Evolutionary conservation across 2,797 vertebrate species (phyloP).

Genomic region (Anguilla megastoma): DNA sequence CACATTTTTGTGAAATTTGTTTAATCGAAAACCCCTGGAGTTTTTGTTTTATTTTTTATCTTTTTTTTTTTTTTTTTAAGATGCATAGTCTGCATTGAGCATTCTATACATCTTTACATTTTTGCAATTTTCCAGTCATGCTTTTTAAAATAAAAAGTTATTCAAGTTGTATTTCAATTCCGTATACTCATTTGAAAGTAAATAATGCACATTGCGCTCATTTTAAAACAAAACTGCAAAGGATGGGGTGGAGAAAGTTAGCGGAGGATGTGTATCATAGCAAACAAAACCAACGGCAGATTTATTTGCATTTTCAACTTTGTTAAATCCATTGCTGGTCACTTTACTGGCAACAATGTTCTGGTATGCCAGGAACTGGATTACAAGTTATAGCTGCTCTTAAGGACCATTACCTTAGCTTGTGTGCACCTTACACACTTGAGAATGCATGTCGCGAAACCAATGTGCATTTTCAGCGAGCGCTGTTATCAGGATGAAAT

Average conservation of each 20-base stretch:
- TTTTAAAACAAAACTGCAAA: background rate
- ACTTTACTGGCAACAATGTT: background rate
- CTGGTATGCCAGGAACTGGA: background rate
- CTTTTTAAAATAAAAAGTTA: background rate
- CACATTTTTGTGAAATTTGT: no score
- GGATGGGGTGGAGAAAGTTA: background rate
- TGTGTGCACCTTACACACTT: background rate
- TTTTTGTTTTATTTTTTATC: no score
- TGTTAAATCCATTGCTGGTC: background rate
- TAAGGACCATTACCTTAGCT: background rate
- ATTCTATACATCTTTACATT: background rate
- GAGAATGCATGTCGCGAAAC: background rate
- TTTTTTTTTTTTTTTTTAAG: no score
- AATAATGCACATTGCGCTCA: background rate
- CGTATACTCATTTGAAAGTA: background rate
- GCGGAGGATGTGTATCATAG: background rate
- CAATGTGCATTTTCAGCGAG: background rate
- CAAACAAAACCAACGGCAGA: background rate
- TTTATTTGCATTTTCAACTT: background rate
- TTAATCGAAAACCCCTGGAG: no score
- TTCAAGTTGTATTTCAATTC: background rate
- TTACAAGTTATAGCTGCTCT: background rate
- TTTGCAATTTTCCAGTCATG: background rate
- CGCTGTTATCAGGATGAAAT: background rate
- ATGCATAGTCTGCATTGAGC: no score